Conservation (phyloP, 2,113 vertebrate species). For the Struthio camelus region DNA sequence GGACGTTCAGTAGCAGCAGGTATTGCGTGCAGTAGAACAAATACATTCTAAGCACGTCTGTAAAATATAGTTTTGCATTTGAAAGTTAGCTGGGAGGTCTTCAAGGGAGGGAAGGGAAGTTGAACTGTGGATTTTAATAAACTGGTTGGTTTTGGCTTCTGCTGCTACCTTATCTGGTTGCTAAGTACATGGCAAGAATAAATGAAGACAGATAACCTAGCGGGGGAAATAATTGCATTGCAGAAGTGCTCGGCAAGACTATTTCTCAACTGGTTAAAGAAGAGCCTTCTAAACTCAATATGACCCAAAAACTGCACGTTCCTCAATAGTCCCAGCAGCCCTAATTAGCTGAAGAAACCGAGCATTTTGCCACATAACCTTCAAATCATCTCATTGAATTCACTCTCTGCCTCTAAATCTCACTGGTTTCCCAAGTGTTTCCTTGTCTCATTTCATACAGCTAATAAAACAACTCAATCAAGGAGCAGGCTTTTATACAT, state of each 20-base stretch:
- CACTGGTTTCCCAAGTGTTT: constrained; percentile 70
- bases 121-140: not conserved
- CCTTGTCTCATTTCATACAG: constrained; percentile 72
- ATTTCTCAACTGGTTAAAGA: constrained; percentile 58
- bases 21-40: not conserved
- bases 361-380: constrained; percentile 72
- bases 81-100: not conserved
- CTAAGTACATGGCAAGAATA: not conserved
- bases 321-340: constrained; percentile 71
- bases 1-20: not conserved
- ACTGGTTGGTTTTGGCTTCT: not conserved
- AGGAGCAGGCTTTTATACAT: constrained; percentile 18
- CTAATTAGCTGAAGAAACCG: constrained; percentile 75
- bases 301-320: constrained; percentile 76
- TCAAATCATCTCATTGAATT: constrained; percentile 79
- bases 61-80: not conserved
- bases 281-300: constrained; percentile 59
- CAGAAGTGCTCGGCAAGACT: constrained; percentile 60
- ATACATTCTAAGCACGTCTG: not conserved
- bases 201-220: constrained; percentile 26
- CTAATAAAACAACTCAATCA: constrained; percentile 82
- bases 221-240: not conserved
- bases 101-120: not conserved
- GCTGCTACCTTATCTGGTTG: not conserved
- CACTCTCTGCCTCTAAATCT: constrained; percentile 67